phyloP scores from a whole-genome alignment of 2,113 vertebrate genomes.

The Megaceryle maxima region DNA sequence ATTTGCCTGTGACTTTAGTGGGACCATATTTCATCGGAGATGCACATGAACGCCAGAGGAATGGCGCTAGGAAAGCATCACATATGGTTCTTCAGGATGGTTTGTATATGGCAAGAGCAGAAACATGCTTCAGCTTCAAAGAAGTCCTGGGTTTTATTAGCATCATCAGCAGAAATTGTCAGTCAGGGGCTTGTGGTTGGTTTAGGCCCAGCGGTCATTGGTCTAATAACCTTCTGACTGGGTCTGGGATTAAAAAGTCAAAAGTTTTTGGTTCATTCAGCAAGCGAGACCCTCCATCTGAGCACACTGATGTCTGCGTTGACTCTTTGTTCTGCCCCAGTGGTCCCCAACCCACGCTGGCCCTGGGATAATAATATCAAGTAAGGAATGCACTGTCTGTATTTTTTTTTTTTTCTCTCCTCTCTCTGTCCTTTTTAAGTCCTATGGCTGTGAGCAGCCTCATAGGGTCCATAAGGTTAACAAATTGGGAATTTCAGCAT shows the following conservation, averaged over 20 bases:
- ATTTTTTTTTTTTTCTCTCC: neutral
- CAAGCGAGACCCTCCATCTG: neutral
- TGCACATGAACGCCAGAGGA: neutral
- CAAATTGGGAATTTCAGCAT: slow-evolving; percentile 59
- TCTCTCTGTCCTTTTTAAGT: slow-evolving; percentile 32
- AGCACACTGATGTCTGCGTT: neutral
- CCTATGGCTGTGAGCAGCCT: slow-evolving; percentile 10
- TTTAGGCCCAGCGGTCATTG: neutral
- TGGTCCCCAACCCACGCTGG: slow-evolving; percentile 4
- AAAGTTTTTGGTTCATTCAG: slow-evolving; percentile 30
- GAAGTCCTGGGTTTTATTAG: slow-evolving; percentile 14
- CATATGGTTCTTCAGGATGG: neutral
- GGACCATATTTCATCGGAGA: neutral
- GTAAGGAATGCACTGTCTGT: neutral
- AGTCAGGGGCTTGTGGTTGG: neutral
- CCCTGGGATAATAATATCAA: slow-evolving; percentile 44
- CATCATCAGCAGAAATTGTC: slow-evolving; percentile 30
- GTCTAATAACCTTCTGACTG: slow-evolving; percentile 14
- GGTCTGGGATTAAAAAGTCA: slow-evolving; percentile 43
- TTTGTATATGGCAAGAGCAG: neutral
- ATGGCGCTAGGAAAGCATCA: neutral
- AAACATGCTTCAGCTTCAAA: neutral
- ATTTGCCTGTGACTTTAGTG: neutral
- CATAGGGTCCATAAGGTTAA: slow-evolving; percentile 40
- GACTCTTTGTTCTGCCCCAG: slow-evolving; percentile 44